A percentile compares a stretch with the other conserved stretches of the same genome.
These are phyloP conservation scores for Stomorhina lunata DNA, from an alignment of 2,888 invertebrate species.

Conservation along the genomic window DNA sequence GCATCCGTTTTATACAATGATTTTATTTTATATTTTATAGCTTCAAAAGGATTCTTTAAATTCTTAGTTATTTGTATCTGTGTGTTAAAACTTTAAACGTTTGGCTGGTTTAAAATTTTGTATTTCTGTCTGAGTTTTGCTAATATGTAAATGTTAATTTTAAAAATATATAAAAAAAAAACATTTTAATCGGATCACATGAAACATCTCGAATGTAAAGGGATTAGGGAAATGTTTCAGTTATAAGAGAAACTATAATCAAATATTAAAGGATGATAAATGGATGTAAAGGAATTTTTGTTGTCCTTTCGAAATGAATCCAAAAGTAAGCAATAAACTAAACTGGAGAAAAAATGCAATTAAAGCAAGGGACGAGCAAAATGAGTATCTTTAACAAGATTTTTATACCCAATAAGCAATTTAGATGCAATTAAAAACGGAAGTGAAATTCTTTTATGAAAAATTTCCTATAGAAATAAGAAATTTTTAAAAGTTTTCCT, in stretches of 20 bases:
- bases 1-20: not conserved
- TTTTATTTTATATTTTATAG: constrained; percentile 18
- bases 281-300: no score
- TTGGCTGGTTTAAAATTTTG: not conserved
- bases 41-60: constrained; percentile 20
- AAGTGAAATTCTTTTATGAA: no score
- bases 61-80: not conserved
- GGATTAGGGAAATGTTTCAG: not conserved
- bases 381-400: no score
- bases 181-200: constrained; percentile 23
- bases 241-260: not conserved
- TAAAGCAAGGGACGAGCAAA: no score
- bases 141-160: constrained; percentile 20
- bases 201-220: not conserved
- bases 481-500: no score
- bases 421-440: no score
- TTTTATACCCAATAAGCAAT: no score
- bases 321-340: no score
- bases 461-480: no score
- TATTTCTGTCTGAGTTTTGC: not conserved
- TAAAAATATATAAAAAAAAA: constrained; percentile 28
- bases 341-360: no score
- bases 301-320: no score
- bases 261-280: not conserved
- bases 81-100: not conserved